A percentile compares a stretch with the other conserved stretches of the same genome.
Evolutionary conservation across 2,888 invertebrate species (phyloP).

Genomic region (Tanytarsus gracilentus): DNA sequence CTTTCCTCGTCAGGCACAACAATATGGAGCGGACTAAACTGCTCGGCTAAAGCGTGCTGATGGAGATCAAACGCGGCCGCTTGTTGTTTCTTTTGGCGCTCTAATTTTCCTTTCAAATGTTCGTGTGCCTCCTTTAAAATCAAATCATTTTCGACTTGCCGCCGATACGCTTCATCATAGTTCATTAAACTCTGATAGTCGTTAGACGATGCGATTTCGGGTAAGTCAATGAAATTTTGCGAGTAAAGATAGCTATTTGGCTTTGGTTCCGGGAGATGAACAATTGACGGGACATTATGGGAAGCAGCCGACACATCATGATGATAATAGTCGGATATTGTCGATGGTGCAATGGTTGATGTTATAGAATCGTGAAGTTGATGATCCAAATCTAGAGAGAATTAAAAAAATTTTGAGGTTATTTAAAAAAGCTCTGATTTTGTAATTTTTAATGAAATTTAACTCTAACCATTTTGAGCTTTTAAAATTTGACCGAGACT

Average conservation of each 20-base stretch:
- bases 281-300: not conserved
- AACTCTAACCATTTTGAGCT: too few relatives aligned
- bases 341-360: slow-evolving; percentile 9
- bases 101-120: slow-evolving; percentile 32
- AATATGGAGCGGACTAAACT: slow-evolving; percentile 43
- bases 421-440: too few relatives aligned
- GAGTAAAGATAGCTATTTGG: slow-evolving; percentile 14
- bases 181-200: slow-evolving; percentile 4
- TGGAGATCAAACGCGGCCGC: slow-evolving; percentile 39
- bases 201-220: not conserved
- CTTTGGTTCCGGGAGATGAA: slow-evolving; percentile 8
- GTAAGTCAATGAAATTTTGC: slow-evolving; percentile 19
- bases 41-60: slow-evolving; percentile 38
- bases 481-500: slow-evolving; percentile 40
- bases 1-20: slow-evolving; percentile 46
- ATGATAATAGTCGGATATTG: not conserved
- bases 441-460: slow-evolving; percentile 30
- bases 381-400: slow-evolving; percentile 1
- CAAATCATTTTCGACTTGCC: slow-evolving; percentile 36
- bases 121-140: slow-evolving; percentile 34
- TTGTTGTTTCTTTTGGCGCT: slow-evolving; percentile 32
- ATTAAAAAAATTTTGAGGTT: too few relatives aligned
- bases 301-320: not conserved
- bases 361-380: not conserved
- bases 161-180: slow-evolving; percentile 11